A percentile compares a stretch with the other conserved stretches of the same genome.
Conservation (phyloP, 2,797 vertebrate genomes). For the Crypturellus tataupa region DNA sequence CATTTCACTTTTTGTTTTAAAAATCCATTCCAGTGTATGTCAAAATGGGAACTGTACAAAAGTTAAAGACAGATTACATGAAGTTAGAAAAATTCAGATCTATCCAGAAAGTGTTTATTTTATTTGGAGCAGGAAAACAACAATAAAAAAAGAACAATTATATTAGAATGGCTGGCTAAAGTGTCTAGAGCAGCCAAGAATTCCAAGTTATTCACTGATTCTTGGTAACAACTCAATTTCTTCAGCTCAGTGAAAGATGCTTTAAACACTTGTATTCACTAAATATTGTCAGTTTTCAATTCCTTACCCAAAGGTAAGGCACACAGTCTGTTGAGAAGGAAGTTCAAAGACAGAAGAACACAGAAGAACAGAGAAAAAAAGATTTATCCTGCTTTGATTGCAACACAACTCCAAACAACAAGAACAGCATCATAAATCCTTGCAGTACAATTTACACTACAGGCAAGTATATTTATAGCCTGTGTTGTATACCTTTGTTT, state of each 20-base stretch:
- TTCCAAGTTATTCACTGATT: neutral
- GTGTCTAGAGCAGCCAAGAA: neutral
- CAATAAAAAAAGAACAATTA: neutral
- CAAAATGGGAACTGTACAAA: neutral
- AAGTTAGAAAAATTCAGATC: neutral
- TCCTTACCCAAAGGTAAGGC: neutral
- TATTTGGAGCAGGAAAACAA: neutral
- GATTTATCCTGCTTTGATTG: neutral
- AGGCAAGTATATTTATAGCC: neutral
- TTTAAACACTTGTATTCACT: neutral
- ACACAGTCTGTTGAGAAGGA: accelerated
- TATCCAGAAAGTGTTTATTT: neutral
- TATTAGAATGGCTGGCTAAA: neutral
- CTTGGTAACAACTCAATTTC: neutral
- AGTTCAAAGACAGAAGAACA: neutral
- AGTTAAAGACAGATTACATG: neutral
- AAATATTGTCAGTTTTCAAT: neutral
- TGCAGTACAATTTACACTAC: neutral
- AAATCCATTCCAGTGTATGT: neutral
- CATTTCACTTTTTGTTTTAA: neutral
- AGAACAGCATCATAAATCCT: neutral
- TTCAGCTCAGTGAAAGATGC: neutral
- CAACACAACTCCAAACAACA: neutral
- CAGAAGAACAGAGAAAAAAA: neutral
- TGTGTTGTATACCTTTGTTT: neutral